phyloP scores from a whole-genome alignment of 2,113 vertebrate species.

The Hipposideros armiger region DNA sequence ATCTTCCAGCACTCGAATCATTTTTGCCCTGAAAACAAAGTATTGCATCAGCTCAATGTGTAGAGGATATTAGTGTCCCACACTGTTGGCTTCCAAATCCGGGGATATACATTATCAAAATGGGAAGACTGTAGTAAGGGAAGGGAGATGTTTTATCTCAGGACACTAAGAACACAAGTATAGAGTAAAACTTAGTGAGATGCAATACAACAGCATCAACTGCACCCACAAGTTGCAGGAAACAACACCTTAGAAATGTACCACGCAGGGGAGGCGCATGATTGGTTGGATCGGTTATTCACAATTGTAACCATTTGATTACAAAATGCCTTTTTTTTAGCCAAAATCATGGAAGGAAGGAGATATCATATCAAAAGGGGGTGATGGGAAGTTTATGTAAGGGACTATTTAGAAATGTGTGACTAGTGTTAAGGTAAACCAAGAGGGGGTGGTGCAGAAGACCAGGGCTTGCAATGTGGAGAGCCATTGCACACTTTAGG shows the following conservation, averaged over 20 bases:
- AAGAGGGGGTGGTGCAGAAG: not conserved
- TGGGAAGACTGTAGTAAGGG: not conserved
- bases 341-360: not conserved
- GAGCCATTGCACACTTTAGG: not conserved
- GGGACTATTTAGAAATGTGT: not conserved
- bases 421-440: not conserved
- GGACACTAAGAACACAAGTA: not conserved
- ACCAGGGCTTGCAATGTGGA: fast-evolving
- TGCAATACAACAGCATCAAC: not conserved
- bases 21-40: not conserved
- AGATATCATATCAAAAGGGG: not conserved
- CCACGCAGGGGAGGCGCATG: not conserved
- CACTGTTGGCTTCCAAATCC: not conserved
- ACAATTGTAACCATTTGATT: not conserved
- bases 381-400: not conserved
- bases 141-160: not conserved
- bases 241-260: not conserved
- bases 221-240: not conserved
- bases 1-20: not conserved
- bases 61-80: not conserved
- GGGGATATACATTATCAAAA: not conserved
- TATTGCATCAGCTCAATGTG: not conserved
- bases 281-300: not conserved
- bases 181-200: not conserved
- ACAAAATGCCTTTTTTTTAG: not conserved